Conservation (phyloP, 1,140 invertebrate species). For the Pseudobourletiella spinata region DNA sequence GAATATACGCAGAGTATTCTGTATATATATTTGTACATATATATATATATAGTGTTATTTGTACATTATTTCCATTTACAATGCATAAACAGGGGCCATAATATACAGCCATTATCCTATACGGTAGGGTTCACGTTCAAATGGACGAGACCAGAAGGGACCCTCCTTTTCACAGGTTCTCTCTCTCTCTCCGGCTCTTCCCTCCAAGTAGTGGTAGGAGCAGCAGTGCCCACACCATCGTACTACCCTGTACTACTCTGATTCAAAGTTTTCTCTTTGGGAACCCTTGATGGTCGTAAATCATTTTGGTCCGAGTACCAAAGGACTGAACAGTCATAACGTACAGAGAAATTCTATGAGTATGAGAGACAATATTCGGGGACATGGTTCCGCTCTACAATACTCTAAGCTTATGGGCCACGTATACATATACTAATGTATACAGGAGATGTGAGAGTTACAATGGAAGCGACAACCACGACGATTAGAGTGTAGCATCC, state of each 20-base stretch:
- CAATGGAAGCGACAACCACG: background rate
- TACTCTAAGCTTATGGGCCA: background rate
- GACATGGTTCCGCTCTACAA: too few species aligned
- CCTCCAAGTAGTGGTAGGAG: too few species aligned
- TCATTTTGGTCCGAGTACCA: constrained; percentile 18
- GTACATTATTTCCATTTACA: too few species aligned
- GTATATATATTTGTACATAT: background rate
- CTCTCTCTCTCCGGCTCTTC: background rate
- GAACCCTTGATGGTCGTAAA: constrained; percentile 33
- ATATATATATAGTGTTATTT: background rate
- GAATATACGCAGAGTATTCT: background rate
- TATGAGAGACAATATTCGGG: background rate
- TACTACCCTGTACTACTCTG: background rate
- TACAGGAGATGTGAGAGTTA: background rate
- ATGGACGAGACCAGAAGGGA: background rate
- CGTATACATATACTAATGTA: background rate
- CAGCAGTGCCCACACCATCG: background rate
- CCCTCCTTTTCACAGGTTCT: constrained; percentile 1
- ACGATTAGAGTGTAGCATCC: constrained; percentile 1
- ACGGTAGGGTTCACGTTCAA: too few species aligned
- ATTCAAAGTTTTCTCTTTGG: background rate
- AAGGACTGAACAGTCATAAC: too few species aligned
- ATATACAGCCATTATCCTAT: too few species aligned
- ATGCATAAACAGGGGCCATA: too few species aligned
- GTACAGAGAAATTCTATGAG: constrained; percentile 2